Percentiles rank a stretch among this genome's conserved stretches.
Evolutionary conservation across 2,797 vertebrate species (phyloP).

Genomic region (Todus mexicanus): DNA sequence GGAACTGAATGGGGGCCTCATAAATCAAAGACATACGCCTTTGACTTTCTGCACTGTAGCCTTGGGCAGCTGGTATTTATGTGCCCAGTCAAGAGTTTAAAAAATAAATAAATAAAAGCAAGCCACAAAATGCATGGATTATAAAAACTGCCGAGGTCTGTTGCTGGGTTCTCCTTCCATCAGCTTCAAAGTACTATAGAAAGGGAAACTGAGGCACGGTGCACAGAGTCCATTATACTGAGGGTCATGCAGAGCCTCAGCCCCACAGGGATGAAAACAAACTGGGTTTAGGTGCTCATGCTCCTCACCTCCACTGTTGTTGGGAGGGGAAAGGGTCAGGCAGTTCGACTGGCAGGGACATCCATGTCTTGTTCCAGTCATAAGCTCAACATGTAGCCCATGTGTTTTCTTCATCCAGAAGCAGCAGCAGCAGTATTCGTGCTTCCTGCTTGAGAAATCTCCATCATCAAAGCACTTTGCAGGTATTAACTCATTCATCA

Average conservation of each 20-base stretch:
- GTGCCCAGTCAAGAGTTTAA: neutral
- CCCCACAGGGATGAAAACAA: neutral
- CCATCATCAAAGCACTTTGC: neutral
- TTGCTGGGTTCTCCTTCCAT: neutral
- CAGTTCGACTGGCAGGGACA: neutral
- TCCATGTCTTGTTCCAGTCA: neutral
- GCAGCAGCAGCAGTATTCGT: neutral
- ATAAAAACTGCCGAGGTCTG: neutral
- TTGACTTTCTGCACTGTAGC: neutral
- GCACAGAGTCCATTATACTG: neutral
- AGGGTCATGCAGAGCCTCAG: neutral
- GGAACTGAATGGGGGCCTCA: slow-evolving; percentile 5
- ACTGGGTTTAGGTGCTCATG: accelerated
- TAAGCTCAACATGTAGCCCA: neutral
- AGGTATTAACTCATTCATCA: neutral
- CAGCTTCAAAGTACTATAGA: neutral
- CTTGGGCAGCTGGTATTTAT: neutral
- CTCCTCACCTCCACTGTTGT: neutral
- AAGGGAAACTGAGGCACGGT: neutral
- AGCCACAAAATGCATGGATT: neutral
- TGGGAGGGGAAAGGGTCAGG: neutral
- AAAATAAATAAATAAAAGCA: neutral
- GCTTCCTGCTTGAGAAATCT: neutral
- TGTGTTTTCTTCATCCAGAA: neutral
- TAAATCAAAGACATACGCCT: slow-evolving; percentile 11